Evolutionary conservation across 2,113 vertebrate species (phyloP).

Genomic region (Scytalopus superciliaris): DNA sequence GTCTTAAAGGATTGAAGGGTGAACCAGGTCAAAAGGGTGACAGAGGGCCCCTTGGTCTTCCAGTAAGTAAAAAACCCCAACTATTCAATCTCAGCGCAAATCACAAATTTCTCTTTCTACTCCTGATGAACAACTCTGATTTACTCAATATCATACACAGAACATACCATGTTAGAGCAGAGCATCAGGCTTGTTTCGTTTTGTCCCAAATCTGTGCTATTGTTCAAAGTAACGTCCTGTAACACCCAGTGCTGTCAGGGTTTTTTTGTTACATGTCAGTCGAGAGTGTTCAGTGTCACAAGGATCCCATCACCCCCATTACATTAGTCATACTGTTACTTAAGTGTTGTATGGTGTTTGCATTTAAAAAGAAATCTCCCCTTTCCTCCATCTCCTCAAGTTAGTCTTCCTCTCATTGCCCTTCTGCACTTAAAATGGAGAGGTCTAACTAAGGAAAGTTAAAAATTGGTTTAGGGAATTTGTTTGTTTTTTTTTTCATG

Average conservation of each 20-base stretch:
- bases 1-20: constrained; percentile 93
- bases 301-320: constrained; percentile 3
- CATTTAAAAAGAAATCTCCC: not conserved
- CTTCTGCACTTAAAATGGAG: not conserved
- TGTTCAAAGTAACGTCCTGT: not conserved
- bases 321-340: constrained; percentile 13
- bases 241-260: not conserved
- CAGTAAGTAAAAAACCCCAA: constrained; percentile 88
- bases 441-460: not conserved
- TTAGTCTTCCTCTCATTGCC: not conserved
- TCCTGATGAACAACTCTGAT: constrained; percentile 59
- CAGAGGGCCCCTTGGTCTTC: constrained; percentile 97
- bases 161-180: not conserved
- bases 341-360: constrained; percentile 51
- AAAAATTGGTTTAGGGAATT: not conserved
- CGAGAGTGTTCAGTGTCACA: constrained; percentile 11
- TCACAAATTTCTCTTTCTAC: constrained; percentile 69
- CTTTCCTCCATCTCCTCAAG: not conserved
- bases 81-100: constrained; percentile 76
- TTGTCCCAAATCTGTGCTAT: constrained; percentile 9
- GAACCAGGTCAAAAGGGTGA: constrained; percentile 98
- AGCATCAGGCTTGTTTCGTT: constrained; percentile 25
- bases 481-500: not conserved
- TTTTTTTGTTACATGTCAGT: constrained; percentile 27
- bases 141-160: constrained; percentile 41